Conservation (phyloP, 2,888 invertebrate species). For the Drosophila macrospina region DNA sequence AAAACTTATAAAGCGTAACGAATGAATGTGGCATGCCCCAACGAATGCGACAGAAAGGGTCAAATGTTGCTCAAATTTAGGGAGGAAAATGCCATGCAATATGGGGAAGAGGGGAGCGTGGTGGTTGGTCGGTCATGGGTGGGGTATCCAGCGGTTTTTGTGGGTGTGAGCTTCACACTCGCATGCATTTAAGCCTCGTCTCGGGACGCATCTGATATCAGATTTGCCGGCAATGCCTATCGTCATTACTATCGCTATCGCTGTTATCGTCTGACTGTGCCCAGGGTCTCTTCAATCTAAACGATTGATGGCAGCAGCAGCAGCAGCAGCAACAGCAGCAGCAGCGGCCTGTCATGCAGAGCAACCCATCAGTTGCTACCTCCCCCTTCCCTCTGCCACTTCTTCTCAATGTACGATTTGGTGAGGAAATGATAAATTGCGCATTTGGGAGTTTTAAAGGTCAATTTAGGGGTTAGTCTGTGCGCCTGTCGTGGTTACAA, state of each 20-base stretch:
- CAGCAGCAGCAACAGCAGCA: slow-evolving; percentile 33
- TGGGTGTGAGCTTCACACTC: slow-evolving; percentile 58
- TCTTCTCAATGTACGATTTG: slow-evolving; percentile 24
- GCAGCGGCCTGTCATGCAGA: slow-evolving; percentile 15
- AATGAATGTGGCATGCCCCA: slow-evolving; percentile 39
- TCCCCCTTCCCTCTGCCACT: background rate
- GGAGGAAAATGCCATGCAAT: background rate
- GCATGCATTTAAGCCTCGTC: slow-evolving; percentile 62
- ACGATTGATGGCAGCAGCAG: slow-evolving; percentile 69
- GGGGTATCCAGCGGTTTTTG: slow-evolving; percentile 39
- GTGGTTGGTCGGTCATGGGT: too few relatives aligned
- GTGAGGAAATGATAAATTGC: slow-evolving; percentile 84
- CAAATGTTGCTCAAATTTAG: slow-evolving; percentile 15
- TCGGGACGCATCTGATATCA: slow-evolving; percentile 77
- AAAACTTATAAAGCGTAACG: slow-evolving; percentile 51
- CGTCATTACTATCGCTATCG: slow-evolving; percentile 48
- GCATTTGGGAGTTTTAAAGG: slow-evolving; percentile 85
- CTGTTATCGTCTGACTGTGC: slow-evolving; percentile 28
- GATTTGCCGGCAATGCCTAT: slow-evolving; percentile 65
- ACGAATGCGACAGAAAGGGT: slow-evolving; percentile 36
- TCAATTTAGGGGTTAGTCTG: slow-evolving; percentile 84
- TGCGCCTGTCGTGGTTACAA: slow-evolving; percentile 52
- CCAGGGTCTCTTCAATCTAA: slow-evolving; percentile 63
- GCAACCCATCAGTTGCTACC: too few relatives aligned
- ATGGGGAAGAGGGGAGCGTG: background rate